Evolutionary conservation across 2,888 invertebrate species (phyloP).

Genomic region (Diploptera punctata): DNA sequence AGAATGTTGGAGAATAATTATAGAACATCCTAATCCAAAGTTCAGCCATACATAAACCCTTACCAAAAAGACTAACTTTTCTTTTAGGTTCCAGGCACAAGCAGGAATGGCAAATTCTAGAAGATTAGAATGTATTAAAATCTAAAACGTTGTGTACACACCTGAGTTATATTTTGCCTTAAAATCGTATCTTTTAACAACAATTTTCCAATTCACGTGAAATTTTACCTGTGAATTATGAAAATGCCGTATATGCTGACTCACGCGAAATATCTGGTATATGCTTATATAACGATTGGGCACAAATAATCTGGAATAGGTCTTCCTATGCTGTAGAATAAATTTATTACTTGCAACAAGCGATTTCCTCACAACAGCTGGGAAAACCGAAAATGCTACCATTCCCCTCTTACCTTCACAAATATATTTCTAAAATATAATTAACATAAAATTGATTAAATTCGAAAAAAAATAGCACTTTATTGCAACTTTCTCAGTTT

Average conservation of each 20-base stretch:
- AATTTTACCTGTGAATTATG: conserved; percentile 6
- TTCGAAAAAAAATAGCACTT: too few relatives aligned
- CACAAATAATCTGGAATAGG: background rate
- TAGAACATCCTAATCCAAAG: too few relatives aligned
- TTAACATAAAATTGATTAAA: too few relatives aligned
- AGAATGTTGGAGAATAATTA: too few relatives aligned
- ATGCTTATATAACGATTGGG: background rate
- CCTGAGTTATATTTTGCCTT: background rate
- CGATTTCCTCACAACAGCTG: background rate
- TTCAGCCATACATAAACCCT: too few relatives aligned
- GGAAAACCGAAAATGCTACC: background rate
- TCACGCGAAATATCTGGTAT: background rate
- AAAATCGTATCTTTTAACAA: background rate
- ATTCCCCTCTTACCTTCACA: background rate
- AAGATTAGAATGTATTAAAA: background rate
- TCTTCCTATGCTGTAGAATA: background rate
- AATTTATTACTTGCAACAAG: background rate
- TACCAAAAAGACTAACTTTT: background rate
- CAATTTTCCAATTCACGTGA: background rate
- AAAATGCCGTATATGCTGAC: background rate
- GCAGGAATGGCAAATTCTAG: background rate
- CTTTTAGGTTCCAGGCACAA: background rate
- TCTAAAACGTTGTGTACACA: background rate
- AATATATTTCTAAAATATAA: too few relatives aligned
- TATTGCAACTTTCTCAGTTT: too few relatives aligned